Evolutionary conservation across 2,888 invertebrate species (phyloP).

Genomic region (Drosophila prostipennis): DNA sequence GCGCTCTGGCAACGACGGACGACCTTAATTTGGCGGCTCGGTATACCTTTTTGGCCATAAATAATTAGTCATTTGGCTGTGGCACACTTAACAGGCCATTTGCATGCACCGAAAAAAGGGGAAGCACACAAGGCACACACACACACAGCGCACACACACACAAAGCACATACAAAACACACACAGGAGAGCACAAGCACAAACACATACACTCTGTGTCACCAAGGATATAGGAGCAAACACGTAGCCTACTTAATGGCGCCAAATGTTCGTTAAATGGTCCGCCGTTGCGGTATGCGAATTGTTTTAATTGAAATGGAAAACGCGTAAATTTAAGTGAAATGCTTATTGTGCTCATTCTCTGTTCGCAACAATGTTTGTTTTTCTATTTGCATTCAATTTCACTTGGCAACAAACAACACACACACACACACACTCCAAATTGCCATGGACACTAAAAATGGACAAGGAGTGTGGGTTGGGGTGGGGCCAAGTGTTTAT

Average conservation of each 20-base stretch:
- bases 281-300: constrained; percentile 43
- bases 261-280: constrained; percentile 55
- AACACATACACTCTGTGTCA: background rate
- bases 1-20: constrained; percentile 13
- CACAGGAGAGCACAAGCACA: constrained; percentile 5
- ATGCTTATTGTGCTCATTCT: constrained; percentile 36
- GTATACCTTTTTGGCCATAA: constrained; percentile 55
- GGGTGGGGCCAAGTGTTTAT: constrained; percentile 63
- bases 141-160: too few relatives aligned
- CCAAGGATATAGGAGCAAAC: constrained; percentile 17
- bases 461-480: constrained; percentile 17
- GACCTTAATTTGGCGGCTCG: constrained; percentile 39
- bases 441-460: constrained; percentile 72
- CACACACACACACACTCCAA: constrained; percentile 42
- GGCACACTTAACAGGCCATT: constrained; percentile 62
- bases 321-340: constrained; percentile 75
- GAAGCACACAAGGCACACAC: constrained; percentile 6
- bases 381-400: constrained; percentile 78
- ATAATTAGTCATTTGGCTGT: constrained; percentile 63
- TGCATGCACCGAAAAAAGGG: constrained; percentile 60
- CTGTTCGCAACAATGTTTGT: constrained; percentile 42
- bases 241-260: constrained; percentile 71
- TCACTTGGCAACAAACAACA: constrained; percentile 67
- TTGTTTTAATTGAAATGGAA: constrained; percentile 78
- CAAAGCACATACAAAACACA: background rate